phyloP scores from a whole-genome alignment of 1,140 invertebrate species.

The Drosophila melanica region DNA sequence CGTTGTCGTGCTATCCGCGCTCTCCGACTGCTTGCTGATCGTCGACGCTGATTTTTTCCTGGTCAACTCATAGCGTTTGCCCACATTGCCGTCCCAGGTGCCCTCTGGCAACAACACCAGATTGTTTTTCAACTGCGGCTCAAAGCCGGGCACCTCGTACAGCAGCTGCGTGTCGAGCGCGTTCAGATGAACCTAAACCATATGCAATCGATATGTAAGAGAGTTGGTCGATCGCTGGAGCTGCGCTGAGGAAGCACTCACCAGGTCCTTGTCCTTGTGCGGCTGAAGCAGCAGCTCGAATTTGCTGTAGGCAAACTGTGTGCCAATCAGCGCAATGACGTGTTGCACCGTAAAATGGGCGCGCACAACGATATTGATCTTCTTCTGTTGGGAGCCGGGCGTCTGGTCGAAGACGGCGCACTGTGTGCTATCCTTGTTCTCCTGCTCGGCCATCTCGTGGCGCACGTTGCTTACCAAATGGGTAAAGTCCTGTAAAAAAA shows the following conservation, averaged over 20 bases:
- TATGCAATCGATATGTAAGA: neutral
- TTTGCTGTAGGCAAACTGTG: constrained; percentile 85
- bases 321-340: constrained; percentile 85
- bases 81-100: constrained; percentile 69
- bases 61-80: constrained; percentile 69
- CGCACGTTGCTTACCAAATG: constrained; percentile 47
- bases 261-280: constrained; percentile 64
- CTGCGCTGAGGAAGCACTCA: constrained; percentile 21
- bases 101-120: constrained; percentile 67
- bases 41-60: constrained; percentile 47
- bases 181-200: constrained; percentile 70
- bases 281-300: constrained; percentile 85
- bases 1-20: constrained; percentile 9
- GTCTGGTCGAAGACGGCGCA: constrained; percentile 86
- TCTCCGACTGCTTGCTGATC: constrained; percentile 31
- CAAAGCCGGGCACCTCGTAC: constrained; percentile 70
- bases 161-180: constrained; percentile 50
- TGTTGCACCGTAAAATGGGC: constrained; percentile 84
- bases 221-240: neutral
- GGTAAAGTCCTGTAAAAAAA: constrained; percentile 27
- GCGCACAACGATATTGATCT: constrained; percentile 84
- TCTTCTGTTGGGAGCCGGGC: constrained; percentile 81
- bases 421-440: constrained; percentile 82
- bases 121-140: constrained; percentile 65
- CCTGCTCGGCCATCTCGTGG: constrained; percentile 57